Conservation (phyloP, 2,113 vertebrate genomes). For the Corvus hawaiiensis region DNA sequence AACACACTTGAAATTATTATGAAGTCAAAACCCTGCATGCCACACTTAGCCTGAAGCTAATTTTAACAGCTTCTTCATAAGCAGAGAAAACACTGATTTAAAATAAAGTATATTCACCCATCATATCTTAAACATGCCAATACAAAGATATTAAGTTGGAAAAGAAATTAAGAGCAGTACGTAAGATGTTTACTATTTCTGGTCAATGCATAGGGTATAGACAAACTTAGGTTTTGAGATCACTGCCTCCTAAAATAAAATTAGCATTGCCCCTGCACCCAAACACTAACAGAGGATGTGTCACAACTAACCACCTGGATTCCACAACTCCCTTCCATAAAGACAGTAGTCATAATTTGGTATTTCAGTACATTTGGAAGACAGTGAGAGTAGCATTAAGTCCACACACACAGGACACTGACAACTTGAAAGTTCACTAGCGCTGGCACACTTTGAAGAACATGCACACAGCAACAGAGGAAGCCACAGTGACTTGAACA, state of each 20-base stretch:
- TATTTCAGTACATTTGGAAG: background rate
- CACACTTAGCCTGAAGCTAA: background rate
- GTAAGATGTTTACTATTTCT: background rate
- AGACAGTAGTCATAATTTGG: background rate
- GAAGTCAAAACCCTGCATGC: background rate
- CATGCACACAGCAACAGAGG: rapidly evolving
- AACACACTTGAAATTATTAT: background rate
- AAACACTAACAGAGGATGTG: background rate
- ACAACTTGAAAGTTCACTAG: background rate
- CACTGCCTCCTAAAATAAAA: background rate
- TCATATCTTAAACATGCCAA: background rate
- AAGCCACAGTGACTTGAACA: background rate
- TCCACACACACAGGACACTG: rapidly evolving
- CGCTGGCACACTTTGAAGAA: background rate
- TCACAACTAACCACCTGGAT: background rate
- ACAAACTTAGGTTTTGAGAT: background rate
- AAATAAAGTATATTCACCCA: background rate
- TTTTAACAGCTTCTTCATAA: background rate
- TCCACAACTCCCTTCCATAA: background rate
- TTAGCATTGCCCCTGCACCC: background rate
- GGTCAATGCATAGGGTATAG: background rate
- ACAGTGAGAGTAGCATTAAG: background rate
- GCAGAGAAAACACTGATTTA: background rate
- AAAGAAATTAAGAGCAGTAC: background rate
- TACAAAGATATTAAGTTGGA: background rate